Evolutionary conservation across 2,888 invertebrate genomes (phyloP).

Genomic region (Spilarctia lutea): DNA sequence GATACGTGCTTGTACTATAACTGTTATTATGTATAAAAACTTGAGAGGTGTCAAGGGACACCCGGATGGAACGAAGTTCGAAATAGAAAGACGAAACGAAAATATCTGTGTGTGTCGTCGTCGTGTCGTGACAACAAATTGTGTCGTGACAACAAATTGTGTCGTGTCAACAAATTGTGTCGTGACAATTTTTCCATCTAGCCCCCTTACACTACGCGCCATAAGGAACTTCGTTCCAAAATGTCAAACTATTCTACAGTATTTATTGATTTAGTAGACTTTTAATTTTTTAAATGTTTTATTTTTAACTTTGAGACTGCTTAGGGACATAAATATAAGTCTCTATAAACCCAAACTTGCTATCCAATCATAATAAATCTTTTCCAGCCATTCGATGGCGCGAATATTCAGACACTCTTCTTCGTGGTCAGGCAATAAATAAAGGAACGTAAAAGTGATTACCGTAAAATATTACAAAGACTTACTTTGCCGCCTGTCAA

Average conservation of each 20-base stretch:
- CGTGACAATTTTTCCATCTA: too few relatives aligned
- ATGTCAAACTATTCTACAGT: neutral
- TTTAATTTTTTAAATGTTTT: neutral
- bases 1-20: neutral
- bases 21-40: too few relatives aligned
- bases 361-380: constrained; percentile 47
- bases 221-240: too few relatives aligned
- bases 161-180: too few relatives aligned
- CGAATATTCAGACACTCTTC: constrained; percentile 34
- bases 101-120: too few relatives aligned
- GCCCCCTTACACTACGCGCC: too few relatives aligned
- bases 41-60: too few relatives aligned
- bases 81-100: too few relatives aligned
- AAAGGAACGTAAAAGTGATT: constrained; percentile 26
- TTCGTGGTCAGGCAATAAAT: constrained; percentile 46
- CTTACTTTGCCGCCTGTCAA: constrained; percentile 44
- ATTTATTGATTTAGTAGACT: neutral
- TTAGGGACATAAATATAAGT: neutral
- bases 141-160: too few relatives aligned
- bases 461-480: constrained; percentile 51
- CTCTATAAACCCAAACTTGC: constrained; percentile 3
- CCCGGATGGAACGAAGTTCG: too few relatives aligned
- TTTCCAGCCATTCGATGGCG: constrained; percentile 28
- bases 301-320: neutral
- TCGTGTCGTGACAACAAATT: too few relatives aligned